Percentiles rank a stretch among this genome's conserved stretches.
phyloP scores from a whole-genome alignment of 2,888 invertebrate genomes.

The Drosophila borborema region DNA sequence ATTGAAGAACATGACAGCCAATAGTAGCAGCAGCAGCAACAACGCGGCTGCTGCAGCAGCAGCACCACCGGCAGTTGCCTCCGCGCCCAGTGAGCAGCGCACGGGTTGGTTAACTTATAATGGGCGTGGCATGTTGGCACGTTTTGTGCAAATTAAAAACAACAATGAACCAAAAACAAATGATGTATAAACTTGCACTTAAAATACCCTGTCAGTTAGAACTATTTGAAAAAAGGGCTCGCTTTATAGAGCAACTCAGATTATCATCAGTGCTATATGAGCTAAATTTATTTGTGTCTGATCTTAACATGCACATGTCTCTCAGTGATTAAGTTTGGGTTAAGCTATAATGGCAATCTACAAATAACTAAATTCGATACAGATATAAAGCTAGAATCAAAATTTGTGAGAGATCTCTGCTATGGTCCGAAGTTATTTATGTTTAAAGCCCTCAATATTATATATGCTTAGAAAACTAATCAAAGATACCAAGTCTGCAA shows the following conservation, averaged over 20 bases:
- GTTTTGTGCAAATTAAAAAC: conserved; percentile 20
- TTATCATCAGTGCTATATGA: background rate
- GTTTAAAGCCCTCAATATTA: background rate
- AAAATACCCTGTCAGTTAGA: background rate
- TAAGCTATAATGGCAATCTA: background rate
- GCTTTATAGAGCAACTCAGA: background rate
- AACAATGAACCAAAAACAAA: background rate
- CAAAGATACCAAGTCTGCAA: background rate
- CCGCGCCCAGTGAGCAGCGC: conserved; percentile 55
- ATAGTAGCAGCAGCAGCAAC: conserved; percentile 41
- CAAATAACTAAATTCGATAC: too few relatives aligned
- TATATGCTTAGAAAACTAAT: background rate
- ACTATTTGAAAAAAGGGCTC: background rate
- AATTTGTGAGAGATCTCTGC: background rate
- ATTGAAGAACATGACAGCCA: conserved; percentile 81
- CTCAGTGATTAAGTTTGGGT: background rate
- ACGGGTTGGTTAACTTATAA: conserved; percentile 47
- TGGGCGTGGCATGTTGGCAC: conserved; percentile 29
- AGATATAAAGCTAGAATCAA: background rate
- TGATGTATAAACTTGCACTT: background rate
- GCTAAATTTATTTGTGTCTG: background rate
- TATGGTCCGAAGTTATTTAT: background rate
- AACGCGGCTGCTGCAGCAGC: conserved; percentile 19
- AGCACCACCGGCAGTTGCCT: conserved; percentile 12
- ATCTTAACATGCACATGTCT: background rate